Conservation (phyloP, 2,797 vertebrate species). For the Delichon dasypus region DNA sequence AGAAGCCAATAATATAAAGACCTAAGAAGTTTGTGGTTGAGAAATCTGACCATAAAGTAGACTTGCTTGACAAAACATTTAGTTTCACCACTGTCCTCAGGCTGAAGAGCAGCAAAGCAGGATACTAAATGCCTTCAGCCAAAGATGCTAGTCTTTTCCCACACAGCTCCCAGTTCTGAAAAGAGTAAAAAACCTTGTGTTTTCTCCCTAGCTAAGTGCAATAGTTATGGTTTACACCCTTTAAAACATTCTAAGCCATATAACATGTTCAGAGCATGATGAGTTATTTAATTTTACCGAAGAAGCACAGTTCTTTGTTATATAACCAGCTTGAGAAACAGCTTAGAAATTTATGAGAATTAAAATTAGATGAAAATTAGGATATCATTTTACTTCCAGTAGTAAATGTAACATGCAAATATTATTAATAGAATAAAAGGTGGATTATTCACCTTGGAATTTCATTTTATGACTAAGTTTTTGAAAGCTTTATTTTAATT, state of each 20-base stretch:
- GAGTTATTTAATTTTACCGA: neutral
- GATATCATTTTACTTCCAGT: neutral
- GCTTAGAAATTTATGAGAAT: neutral
- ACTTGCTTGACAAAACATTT: neutral
- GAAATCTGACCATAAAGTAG: neutral
- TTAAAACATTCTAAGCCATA: neutral
- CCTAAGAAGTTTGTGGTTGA: neutral
- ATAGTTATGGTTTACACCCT: neutral
- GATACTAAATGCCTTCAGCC: neutral
- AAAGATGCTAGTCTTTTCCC: neutral
- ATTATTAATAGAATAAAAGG: neutral
- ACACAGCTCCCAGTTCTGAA: neutral
- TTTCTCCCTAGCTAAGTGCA: neutral
- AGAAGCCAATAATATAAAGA: neutral
- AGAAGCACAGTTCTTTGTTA: neutral
- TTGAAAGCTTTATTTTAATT: neutral
- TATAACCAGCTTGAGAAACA: neutral
- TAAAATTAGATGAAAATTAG: neutral
- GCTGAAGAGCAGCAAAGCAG: neutral
- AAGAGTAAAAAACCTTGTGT: neutral
- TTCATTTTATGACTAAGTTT: neutral
- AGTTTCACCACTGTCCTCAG: neutral
- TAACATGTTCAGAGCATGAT: neutral
- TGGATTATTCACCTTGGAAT: neutral
- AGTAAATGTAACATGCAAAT: rapidly evolving